Evolutionary conservation across 2,113 vertebrate genomes (phyloP), one percentile per base, ranked within the genome.

Genomic region (Tragelaphus imberbis): DNA sequence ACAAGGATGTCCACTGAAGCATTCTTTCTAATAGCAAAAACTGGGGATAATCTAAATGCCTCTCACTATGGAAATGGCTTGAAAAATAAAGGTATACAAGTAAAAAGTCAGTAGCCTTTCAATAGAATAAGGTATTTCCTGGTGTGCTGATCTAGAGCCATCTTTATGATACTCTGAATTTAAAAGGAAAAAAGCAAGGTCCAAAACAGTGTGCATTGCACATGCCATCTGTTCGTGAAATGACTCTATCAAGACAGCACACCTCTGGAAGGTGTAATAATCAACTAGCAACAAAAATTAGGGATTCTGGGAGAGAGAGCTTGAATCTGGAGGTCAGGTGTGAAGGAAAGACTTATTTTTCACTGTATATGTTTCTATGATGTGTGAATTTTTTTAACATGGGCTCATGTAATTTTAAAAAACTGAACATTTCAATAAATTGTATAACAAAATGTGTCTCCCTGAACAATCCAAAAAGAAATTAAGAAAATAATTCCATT

Each of bases 361-460:
- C 33, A 58, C 11, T 14, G 10, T 19, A 71, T 11, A 61, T 23
- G 4, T 28, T 51, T 27, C 36, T 19, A 61, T 3, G 17, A 3
- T 47, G 2, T n/a, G 40, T 68, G 27, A 61, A 80, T 40, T 59
- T 96, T 96, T 68, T 80, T 53, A 49, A 44, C 27, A 12, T 0
- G 0, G 53, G 9, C n/a, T 28, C 68, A 40, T 8, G 5, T 49
- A 21, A 77, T 55, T 81, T 51, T 23, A 2, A 86, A 96, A 94
- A 88, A 77, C 17, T 63, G 79, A 97, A 84, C n/a, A 47, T 33
- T 47, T 92, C 44, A 82, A 89, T n/a, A 82, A 95, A 92, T 87
- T 84, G 63, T 77, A 19, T 75, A 44, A 95, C 28, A 65, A 91
- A 92, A 92, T 36, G 12, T 19, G 7, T 33, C 59, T 94, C 40